Evolutionary conservation across 2,888 invertebrate genomes (phyloP), one percentile per base, ranked within the genome.

Genomic region (Minunthozetes semirufus): DNA sequence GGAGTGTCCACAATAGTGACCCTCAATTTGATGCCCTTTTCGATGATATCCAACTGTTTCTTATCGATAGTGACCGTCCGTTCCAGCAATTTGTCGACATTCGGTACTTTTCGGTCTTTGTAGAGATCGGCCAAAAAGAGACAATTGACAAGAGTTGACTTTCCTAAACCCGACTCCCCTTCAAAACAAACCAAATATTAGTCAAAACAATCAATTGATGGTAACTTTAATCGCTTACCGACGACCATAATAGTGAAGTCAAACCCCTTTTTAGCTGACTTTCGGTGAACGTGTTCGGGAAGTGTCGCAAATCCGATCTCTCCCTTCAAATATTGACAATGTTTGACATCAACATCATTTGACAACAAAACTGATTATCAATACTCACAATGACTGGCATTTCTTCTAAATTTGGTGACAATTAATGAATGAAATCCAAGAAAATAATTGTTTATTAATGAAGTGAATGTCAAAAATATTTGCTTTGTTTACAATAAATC

Each of bases 201-300:
- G 70, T 19, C 33, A 22, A 61, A 27, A 59, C 25, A 59, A 76
- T n/a, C 50, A 73, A 68, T 15, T 38, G 63, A 33, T 66, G 25
- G 4, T 22, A 15, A 19, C 53, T 17, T n/a, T 19, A 68, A 70
- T 11, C 17, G 82, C 84, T 80, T 80, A 84, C 85, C 96, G 46
- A 95, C 92, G 22, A 96, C 95, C 94, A 96, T 94, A 78, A 96
- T 85, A 0, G 95, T 96, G 84, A 96, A 96, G 84, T 96, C 95
- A 84, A 96, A 96, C 74, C 95, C 95, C 80, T 93, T 88, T 85
- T 96, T 96, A 73, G 95, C 95, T 0, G 94, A 94, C 85, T 96
- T 96, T 79, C 95, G 88, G 85, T 96, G 95, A 74, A 96, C 93
- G 85, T 96, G 95, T 83, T 95, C 94, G 27, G 95, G 95, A 77